Evolutionary conservation across 2,888 invertebrate species (phyloP).

Genomic region (Andrena flavipes): DNA sequence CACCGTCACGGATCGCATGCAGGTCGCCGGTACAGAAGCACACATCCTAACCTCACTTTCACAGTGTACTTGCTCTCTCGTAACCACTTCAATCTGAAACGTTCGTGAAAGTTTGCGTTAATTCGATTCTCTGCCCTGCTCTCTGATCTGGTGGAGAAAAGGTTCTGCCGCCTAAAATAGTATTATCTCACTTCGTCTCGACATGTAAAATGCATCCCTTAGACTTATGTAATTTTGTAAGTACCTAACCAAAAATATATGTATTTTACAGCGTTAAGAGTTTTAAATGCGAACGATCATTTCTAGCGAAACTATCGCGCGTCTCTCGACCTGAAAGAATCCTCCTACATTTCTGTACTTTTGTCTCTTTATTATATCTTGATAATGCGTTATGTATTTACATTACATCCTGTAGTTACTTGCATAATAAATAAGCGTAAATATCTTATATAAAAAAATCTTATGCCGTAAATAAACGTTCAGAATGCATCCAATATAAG

Average conservation of each 20-base stretch:
- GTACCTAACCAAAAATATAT: slow-evolving; percentile 47
- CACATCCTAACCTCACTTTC: slow-evolving; percentile 66
- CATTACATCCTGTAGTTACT: slow-evolving; percentile 78
- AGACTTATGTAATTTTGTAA: slow-evolving; percentile 27
- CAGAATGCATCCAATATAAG: slow-evolving; percentile 47
- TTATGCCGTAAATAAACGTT: slow-evolving; percentile 69
- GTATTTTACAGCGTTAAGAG: background rate
- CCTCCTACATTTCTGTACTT: slow-evolving; percentile 53
- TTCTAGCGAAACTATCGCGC: slow-evolving; percentile 6
- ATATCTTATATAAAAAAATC: slow-evolving; percentile 70
- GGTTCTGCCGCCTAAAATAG: background rate
- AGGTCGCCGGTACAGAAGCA: slow-evolving; percentile 54
- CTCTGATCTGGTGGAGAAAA: slow-evolving; percentile 1
- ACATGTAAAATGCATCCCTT: slow-evolving; percentile 8
- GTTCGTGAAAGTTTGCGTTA: slow-evolving; percentile 52
- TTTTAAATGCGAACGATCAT: background rate
- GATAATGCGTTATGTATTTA: slow-evolving; percentile 78
- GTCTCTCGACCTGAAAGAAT: slow-evolving; percentile 47
- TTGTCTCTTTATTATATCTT: slow-evolving; percentile 77
- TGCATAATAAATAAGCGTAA: slow-evolving; percentile 69
- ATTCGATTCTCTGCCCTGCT: background rate
- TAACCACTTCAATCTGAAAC: slow-evolving; percentile 68
- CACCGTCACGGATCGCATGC: slow-evolving; percentile 40
- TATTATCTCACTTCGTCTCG: background rate
- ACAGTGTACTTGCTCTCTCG: slow-evolving; percentile 37